Evolutionary conservation across 2,888 invertebrate species (phyloP), one percentile per base, ranked within the genome.

Genomic region (Melanotus villosus): DNA sequence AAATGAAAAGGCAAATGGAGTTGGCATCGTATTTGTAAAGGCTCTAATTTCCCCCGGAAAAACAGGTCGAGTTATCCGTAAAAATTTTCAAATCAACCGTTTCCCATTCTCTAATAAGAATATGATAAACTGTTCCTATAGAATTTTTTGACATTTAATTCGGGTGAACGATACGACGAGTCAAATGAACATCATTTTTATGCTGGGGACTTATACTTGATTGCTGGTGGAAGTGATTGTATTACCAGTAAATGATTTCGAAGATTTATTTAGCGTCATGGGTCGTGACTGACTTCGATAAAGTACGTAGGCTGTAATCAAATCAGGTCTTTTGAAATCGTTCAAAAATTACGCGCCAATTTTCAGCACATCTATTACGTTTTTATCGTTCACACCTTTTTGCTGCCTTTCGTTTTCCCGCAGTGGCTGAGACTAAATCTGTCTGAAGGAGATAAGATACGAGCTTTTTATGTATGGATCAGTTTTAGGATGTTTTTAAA

Each of bases 351-450:
- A 26, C 50, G n/a, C 26, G 2, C 50, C 26, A 50, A 23, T 50
- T 50, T 50, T 12, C 12, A 5, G 23, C 26, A 26, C 50, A 50
- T 50, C 50, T 50, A 50, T 50, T 50, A 23, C 26, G 12, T 26
- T 50, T 50, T 50, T 50, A 30, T 26, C 50, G 26, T 50, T 26
- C n/a, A 26, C 12, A 30, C 50, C 50, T 50, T 50, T 50, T 50
- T 50, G 30, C 26, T 43, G 23, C 10, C 47, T 26, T 14, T 50
- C 12, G 26, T 14, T 30, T 50, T 50, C 50, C 50, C 12, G 50
- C 50, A 47, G 23, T 5, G 16, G 26, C 50, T 50, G 12, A n/a
- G 50, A 30, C 50, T 50, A 50, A 50, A 50, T 50, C 50, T 50
- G 50, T 30, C 12, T 23, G 12, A 30, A n/a, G 7, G 47, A 50